Evolutionary conservation across 53 echinoderm and acorn worm genomes (phyloP).

Genomic region (Holothuria leucospilota): DNA sequence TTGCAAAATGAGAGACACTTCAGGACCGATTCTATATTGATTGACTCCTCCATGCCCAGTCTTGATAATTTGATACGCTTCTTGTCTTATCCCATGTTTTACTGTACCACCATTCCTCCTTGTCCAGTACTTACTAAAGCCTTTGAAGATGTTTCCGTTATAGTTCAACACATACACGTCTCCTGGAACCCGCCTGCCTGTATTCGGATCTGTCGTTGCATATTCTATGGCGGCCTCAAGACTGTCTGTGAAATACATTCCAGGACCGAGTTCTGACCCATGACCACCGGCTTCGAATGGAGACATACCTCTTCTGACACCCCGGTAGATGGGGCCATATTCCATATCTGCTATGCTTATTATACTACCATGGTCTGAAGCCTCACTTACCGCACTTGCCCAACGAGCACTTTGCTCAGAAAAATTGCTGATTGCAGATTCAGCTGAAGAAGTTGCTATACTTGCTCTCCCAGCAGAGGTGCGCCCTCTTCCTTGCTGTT

Average conservation of each 20-base stretch:
- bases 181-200: not conserved
- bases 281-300: not conserved
- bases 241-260: slow-evolving; percentile 30
- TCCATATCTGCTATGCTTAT: not conserved
- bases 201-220: not conserved
- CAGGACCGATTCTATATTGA: too few relatives aligned
- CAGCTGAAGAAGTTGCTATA: not conserved
- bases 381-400: not conserved
- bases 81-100: too few relatives aligned
- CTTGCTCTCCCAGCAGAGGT: not conserved
- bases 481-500: not conserved
- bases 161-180: too few relatives aligned
- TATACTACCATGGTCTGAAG: not conserved
- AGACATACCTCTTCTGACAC: not conserved
- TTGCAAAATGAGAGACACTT: too few relatives aligned
- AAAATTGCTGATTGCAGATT: slow-evolving; percentile 1
- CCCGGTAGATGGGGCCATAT: not conserved
- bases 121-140: too few relatives aligned
- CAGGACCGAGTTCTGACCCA: not conserved
- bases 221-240: not conserved
- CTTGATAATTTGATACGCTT: too few relatives aligned
- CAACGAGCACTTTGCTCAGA: slow-evolving; percentile 6
- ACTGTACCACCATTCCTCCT: too few relatives aligned
- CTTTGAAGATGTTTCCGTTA: too few relatives aligned
- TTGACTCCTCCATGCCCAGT: too few relatives aligned